Evolutionary conservation across 2,888 invertebrate genomes (phyloP).

Genomic region (Ypsolopha sequella): DNA sequence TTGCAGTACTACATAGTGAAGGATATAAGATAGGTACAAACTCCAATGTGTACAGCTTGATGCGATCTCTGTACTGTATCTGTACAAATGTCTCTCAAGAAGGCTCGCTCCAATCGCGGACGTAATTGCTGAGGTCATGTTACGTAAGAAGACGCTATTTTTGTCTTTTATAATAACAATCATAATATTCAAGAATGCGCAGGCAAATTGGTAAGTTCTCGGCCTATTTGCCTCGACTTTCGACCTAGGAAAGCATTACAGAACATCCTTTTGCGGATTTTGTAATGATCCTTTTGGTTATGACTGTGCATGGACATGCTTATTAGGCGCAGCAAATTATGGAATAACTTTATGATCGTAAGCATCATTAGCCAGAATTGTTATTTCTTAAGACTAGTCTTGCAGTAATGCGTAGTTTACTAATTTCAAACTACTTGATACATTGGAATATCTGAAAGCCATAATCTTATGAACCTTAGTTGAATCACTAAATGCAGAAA

Average conservation of each 20-base stretch:
- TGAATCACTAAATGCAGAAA: too few relatives aligned
- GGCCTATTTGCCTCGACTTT: neutral
- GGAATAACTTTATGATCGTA: neutral
- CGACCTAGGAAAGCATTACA: neutral
- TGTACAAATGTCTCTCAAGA: too few relatives aligned
- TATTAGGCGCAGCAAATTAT: neutral
- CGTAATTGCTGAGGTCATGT: neutral
- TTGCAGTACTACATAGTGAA: too few relatives aligned
- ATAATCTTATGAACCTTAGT: too few relatives aligned
- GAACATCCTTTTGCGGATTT: neutral
- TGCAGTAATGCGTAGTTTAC: too few relatives aligned
- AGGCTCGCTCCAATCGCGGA: neutral
- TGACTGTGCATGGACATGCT: neutral
- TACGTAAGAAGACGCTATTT: neutral
- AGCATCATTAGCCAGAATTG: neutral
- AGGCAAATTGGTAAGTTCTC: neutral
- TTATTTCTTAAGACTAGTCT: too few relatives aligned
- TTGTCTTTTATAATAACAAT: slow-evolving; percentile 7
- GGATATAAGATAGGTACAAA: too few relatives aligned
- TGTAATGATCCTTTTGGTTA: neutral
- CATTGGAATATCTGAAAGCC: too few relatives aligned
- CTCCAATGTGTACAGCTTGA: too few relatives aligned
- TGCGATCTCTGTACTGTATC: too few relatives aligned
- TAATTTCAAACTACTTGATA: too few relatives aligned
- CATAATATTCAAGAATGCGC: neutral